Evolutionary conservation across 2,888 invertebrate species (phyloP).

Genomic region (Steromphala cineraria): DNA sequence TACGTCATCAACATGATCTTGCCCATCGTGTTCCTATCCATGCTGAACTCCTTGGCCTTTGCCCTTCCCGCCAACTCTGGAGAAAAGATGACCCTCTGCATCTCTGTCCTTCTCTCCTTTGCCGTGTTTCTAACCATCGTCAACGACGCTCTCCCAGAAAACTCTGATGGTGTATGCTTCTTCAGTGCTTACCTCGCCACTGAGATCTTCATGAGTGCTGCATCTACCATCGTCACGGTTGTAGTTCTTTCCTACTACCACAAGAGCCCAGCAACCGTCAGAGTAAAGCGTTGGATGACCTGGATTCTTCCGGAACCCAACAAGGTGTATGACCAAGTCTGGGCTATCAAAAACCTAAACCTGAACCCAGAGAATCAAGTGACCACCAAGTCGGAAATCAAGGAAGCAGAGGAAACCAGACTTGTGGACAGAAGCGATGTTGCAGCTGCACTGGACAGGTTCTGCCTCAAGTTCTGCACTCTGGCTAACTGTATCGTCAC

Average conservation of each 20-base stretch:
- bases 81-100: slow-evolving; percentile 1
- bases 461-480: neutral
- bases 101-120: slow-evolving; percentile 6
- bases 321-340: neutral
- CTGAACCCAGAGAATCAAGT: neutral
- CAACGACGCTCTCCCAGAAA: slow-evolving; percentile 6
- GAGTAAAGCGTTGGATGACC: neutral
- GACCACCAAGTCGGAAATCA: neutral
- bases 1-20: slow-evolving; percentile 13
- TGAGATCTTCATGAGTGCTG: neutral
- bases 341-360: neutral
- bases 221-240: neutral
- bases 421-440: neutral
- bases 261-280: neutral
- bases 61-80: slow-evolving; percentile 1
- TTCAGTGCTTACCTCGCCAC: slow-evolving; percentile 13
- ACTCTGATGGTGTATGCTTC: slow-evolving; percentile 3
- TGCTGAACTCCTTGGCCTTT: neutral
- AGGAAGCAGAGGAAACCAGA: neutral
- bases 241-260: neutral
- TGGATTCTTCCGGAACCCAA: neutral
- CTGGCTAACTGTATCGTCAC: neutral
- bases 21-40: neutral
- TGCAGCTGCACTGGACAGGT: neutral
- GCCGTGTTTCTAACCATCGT: slow-evolving; percentile 9